Base-by-base conservation (phyloP, 2,797 vertebrate genomes). In the Falco berigora region DNA sequence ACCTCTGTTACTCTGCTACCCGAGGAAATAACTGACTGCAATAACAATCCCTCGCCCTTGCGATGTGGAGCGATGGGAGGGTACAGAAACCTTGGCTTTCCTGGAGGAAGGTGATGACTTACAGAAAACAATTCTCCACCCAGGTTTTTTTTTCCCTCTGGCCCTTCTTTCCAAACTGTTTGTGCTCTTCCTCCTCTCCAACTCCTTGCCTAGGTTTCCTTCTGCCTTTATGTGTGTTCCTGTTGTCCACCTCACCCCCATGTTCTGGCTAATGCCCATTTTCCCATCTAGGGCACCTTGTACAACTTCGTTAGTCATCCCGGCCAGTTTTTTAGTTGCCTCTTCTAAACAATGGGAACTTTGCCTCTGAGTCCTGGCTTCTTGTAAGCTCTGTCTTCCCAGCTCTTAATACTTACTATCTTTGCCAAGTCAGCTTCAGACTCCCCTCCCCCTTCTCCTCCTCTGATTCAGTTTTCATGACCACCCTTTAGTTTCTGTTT, bases 401-500 rank as follows among this genome's bases (percentile, higher is more conserved):
- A 74, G 42, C 36, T 88, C 46, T 58, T 83, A 88, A 74, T 22
- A 38, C 27, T 38, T 88, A 46, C 9, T 62, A 15, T 58, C 56
- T 66, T 83, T 90, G 82, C 75, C 72, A 91, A 91, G 20, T 81
- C 58, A 78, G 36, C 40, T 85, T 90, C 34, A 25, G 56, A 91
- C 61, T 92, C 72, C 47, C 78, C 68, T 88, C 91, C 66, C 12
- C 10, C 27, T 44, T 80, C 64, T 89, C 44, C 53, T 77, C 61
- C 50, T 91, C 76, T 78, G 72, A 58, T 68, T 88, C 84, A 64
- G 32, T 86, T 88, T 88, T 92, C 78, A 46, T 64, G 53, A 90
- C 50, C 42, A 92, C n/a, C 24, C 76, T 36, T 91, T 89, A 88
- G 53, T 63, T 95, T 83, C 82, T 92, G 47, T 95, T 93, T 95